phyloP scores from a whole-genome alignment of 2,113 vertebrate genomes.

The Butastur rufipennis region DNA sequence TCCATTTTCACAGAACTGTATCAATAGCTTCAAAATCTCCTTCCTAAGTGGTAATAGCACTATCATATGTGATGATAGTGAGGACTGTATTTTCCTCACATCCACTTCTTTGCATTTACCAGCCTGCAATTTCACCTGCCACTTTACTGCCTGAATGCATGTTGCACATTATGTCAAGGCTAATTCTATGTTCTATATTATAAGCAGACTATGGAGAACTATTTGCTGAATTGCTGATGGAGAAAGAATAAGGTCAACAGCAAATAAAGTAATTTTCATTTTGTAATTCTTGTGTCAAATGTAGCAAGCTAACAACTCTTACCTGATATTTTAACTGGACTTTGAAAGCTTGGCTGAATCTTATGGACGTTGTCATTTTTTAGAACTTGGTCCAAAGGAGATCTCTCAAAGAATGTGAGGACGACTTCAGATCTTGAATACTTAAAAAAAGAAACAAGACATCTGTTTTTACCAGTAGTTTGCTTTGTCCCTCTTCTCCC shows the following conservation, averaged over 20 bases:
- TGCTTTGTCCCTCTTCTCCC: neutral
- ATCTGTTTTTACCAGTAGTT: neutral
- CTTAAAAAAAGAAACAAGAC: constrained; percentile 62
- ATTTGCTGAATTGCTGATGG: neutral
- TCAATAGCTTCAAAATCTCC: neutral
- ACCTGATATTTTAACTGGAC: constrained; percentile 95
- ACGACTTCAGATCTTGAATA: constrained; percentile 97
- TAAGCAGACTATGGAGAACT: neutral
- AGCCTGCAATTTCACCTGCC: neutral
- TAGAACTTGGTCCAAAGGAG: constrained; percentile 92
- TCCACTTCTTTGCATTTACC: neutral
- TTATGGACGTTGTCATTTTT: constrained; percentile 93
- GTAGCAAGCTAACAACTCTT: constrained; percentile 8
- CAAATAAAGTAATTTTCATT: neutral
- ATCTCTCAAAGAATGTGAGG: constrained; percentile 96
- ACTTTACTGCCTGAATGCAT: neutral
- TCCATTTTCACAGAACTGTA: neutral
- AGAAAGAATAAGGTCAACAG: neutral
- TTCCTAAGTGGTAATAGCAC: neutral
- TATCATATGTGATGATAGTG: neutral
- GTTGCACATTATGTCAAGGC: neutral
- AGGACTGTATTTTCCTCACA: neutral
- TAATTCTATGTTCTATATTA: neutral
- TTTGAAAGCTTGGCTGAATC: constrained; percentile 94
- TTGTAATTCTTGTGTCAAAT: neutral